phyloP scores from a whole-genome alignment of 1,140 invertebrate species.

The Coptotermes formosanus region DNA sequence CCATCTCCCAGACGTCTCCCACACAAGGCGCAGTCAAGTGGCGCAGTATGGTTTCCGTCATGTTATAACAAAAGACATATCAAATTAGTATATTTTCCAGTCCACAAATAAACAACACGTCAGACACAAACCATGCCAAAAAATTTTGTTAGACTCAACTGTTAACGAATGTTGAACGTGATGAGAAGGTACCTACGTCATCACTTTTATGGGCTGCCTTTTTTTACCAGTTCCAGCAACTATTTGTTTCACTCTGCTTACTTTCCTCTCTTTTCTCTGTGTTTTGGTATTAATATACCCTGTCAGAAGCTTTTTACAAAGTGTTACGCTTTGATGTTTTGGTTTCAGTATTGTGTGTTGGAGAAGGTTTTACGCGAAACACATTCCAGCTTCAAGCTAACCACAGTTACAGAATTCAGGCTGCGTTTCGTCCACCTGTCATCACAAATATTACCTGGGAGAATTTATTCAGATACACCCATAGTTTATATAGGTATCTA shows the following conservation, averaged over 20 bases:
- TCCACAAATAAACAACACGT: conserved; percentile 8
- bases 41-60: conserved; percentile 5
- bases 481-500: too few relatives aligned
- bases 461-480: too few relatives aligned
- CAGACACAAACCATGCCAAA: conserved; percentile 14
- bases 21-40: not conserved
- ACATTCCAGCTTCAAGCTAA: not conserved
- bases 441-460: too few relatives aligned
- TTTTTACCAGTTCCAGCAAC: not conserved
- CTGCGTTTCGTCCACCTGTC: too few relatives aligned
- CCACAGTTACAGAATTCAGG: not conserved
- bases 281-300: not conserved
- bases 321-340: not conserved
- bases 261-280: not conserved
- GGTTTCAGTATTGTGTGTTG: not conserved
- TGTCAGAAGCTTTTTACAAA: not conserved
- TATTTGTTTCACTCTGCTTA: not conserved
- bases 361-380: not conserved
- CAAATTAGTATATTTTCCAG: conserved; percentile 19
- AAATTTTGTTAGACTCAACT: conserved; percentile 1
- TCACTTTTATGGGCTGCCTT: not conserved
- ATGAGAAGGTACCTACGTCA: not conserved
- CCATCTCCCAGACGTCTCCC: not conserved
- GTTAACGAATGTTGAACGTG: not conserved
- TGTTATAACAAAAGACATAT: not conserved